Evolutionary conservation across 2,113 vertebrate genomes (phyloP).

Genomic region (Megaceryle torquata): DNA sequence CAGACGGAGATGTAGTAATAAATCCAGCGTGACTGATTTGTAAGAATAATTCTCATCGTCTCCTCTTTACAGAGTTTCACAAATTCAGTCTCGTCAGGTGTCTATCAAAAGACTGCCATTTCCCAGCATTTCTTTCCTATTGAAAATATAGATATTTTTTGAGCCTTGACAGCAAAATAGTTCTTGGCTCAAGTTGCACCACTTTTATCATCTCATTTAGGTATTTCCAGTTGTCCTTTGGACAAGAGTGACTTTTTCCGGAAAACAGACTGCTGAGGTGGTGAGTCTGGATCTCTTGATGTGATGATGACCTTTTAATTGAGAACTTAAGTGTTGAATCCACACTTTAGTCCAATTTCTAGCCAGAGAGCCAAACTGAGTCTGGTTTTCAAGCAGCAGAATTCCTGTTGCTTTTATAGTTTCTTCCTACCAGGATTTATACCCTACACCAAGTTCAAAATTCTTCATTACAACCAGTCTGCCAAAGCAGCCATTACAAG

Average conservation of each 20-base stretch:
- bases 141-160: not conserved
- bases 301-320: not conserved
- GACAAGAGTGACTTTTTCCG: not conserved
- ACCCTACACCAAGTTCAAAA: not conserved
- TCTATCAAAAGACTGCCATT: not conserved
- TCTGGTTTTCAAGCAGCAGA: not conserved
- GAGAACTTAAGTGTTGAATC: not conserved
- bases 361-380: not conserved
- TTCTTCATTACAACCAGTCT: not conserved
- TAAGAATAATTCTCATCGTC: not conserved
- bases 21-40: not conserved
- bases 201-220: not conserved
- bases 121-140: not conserved
- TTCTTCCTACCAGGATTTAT: not conserved
- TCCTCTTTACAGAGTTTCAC: not conserved
- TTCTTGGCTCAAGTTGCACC: not conserved
- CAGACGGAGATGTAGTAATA: not conserved
- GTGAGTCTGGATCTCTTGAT: not conserved
- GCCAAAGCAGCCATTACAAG: not conserved
- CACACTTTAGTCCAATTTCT: not conserved
- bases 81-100: not conserved
- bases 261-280: not conserved
- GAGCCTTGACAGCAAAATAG: not conserved
- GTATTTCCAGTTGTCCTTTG: not conserved
- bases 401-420: not conserved